Conservation (phyloP, 2,888 invertebrate species). For the Gryllus longicercus region DNA sequence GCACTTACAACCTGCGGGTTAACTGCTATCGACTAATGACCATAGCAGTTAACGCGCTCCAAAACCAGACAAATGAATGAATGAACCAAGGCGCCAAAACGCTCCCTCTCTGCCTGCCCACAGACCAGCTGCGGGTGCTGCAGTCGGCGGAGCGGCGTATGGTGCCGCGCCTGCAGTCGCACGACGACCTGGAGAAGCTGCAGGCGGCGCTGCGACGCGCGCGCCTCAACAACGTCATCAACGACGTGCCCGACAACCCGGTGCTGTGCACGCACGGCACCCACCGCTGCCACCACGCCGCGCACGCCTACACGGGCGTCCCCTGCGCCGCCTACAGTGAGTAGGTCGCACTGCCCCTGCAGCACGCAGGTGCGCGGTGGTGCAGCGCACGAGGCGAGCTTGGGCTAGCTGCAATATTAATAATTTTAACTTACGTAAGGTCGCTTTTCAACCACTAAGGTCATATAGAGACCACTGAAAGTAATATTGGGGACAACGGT, state of each 20-base stretch:
- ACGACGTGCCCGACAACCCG: slow-evolving; percentile 60
- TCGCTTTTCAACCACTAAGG: too few relatives aligned
- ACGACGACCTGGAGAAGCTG: slow-evolving; percentile 46
- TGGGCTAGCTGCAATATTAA: too few relatives aligned
- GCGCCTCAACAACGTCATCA: slow-evolving; percentile 41
- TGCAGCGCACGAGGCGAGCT: too few relatives aligned
- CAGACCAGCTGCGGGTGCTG: slow-evolving; percentile 65
- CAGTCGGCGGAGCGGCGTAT: slow-evolving; percentile 42
- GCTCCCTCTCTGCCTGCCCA: not conserved
- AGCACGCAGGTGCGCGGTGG: too few relatives aligned
- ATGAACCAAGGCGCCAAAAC: too few relatives aligned
- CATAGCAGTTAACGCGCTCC: too few relatives aligned
- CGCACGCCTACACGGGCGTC: slow-evolving; percentile 85
- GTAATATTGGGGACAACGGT: too few relatives aligned
- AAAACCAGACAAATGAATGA: too few relatives aligned
- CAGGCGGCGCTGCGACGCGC: slow-evolving; percentile 43
- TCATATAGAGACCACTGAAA: too few relatives aligned
- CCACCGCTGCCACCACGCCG: slow-evolving; percentile 84
- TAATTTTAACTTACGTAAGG: not conserved
- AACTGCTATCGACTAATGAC: too few relatives aligned
- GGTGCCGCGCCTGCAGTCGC: slow-evolving; percentile 44
- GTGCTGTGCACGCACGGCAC: slow-evolving; percentile 81
- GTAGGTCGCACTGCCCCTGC: slow-evolving; percentile 45
- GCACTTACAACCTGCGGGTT: too few relatives aligned
- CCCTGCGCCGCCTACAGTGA: slow-evolving; percentile 85